A percentile compares a stretch with the other conserved stretches of the same genome.
Evolutionary conservation across 2,113 vertebrate species (phyloP).

Genomic region (Eretmochelys imbricata): DNA sequence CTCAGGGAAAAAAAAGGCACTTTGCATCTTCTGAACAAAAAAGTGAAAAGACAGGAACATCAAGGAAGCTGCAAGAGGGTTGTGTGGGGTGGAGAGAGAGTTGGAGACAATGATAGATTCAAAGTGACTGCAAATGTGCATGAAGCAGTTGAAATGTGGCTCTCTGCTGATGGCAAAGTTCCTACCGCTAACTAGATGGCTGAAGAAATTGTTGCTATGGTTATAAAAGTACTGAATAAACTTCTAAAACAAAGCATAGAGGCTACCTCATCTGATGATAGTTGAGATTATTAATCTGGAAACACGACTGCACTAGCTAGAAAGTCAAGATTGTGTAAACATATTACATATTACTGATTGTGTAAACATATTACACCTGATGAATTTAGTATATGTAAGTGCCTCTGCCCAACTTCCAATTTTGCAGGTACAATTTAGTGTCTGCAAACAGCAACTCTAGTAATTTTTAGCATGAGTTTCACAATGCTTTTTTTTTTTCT

Average conservation of each 20-base stretch:
- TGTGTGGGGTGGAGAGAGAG: background rate
- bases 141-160: background rate
- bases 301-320: background rate
- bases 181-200: background rate
- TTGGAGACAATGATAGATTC: background rate
- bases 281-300: background rate
- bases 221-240: fast-evolving
- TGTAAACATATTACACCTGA: background rate
- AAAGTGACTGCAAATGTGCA: background rate
- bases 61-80: background rate
- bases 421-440: background rate
- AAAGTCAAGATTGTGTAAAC: background rate
- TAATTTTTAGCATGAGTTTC: no score
- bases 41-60: background rate
- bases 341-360: background rate
- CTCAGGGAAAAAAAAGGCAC: background rate
- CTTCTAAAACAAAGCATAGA: background rate
- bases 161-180: background rate
- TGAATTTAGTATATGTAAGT: fast-evolving
- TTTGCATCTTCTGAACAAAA: background rate
- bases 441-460: background rate
- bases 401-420: background rate
- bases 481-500: no score
- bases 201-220: background rate
- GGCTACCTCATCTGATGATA: background rate